These are phyloP conservation scores for Pollenia amentaria DNA, from an alignment of 2,888 invertebrate genomes.

Conservation along the genomic window DNA sequence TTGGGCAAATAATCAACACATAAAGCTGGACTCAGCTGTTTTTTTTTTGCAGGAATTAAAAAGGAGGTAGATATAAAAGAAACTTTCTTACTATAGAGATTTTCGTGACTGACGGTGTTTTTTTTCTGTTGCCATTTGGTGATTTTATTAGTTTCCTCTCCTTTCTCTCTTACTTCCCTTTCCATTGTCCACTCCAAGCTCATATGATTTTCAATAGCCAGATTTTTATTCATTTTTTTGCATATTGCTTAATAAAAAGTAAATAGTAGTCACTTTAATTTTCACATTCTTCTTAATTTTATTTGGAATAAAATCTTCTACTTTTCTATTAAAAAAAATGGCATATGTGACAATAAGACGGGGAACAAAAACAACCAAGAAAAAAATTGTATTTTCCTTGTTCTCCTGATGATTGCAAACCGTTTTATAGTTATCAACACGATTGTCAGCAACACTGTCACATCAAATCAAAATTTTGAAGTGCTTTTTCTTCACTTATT, in stretches of 20 bases:
- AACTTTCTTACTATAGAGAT: conserved; percentile 7
- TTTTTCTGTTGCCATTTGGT: conserved; percentile 18
- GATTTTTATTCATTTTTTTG: background rate
- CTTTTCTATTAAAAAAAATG: background rate
- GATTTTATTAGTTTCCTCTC: conserved; percentile 15
- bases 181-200: background rate
- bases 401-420: background rate
- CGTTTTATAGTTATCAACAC: background rate
- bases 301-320: background rate
- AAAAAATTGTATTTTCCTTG: background rate
- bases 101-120: conserved; percentile 59
- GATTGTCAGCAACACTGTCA: conserved; percentile 30
- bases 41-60: conserved; percentile 9
- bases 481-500: background rate
- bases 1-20: conserved; percentile 71
- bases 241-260: conserved; percentile 6
- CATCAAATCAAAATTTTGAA: background rate
- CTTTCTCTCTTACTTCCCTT: background rate
- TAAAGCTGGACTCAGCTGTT: conserved; percentile 61
- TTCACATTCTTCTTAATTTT: conserved; percentile 15
- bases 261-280: conserved; percentile 14
- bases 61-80: background rate
- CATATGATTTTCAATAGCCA: background rate
- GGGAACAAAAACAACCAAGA: background rate
- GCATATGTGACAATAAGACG: background rate